phyloP scores from a whole-genome alignment of 2,797 vertebrate genomes.

The Sebastes reedi region DNA sequence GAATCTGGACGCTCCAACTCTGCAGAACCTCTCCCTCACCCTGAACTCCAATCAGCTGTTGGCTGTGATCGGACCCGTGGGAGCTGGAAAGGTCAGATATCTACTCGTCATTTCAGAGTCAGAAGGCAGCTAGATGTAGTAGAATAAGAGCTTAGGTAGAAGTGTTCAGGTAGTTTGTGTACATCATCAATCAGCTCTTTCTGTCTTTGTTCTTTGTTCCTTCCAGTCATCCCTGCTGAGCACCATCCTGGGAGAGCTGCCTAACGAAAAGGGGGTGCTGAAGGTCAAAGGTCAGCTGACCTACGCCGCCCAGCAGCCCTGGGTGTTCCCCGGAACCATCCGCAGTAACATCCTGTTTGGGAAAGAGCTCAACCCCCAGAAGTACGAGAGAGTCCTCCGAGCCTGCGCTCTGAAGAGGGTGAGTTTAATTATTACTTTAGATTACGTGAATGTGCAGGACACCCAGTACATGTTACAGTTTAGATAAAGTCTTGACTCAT shows the following conservation, averaged over 20 bases:
- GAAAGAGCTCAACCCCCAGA: conserved; percentile 86
- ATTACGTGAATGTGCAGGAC: neutral
- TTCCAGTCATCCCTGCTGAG: conserved; percentile 92
- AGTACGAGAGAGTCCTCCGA: conserved; percentile 88
- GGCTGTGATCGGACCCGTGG: conserved; percentile 93
- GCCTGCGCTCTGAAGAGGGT: conserved; percentile 95
- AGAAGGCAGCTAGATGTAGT: too few relatives aligned
- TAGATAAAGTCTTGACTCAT: neutral
- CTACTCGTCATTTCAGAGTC: accelerated
- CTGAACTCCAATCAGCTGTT: conserved; percentile 86
- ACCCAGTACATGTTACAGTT: neutral
- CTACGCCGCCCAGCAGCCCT: conserved; percentile 94
- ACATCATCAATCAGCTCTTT: neutral
- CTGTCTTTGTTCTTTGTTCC: neutral
- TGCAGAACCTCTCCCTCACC: conserved; percentile 86
- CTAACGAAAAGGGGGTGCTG: conserved; percentile 83
- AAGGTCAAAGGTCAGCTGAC: conserved; percentile 87
- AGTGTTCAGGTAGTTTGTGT: neutral
- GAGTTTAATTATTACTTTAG: conserved; percentile 26
- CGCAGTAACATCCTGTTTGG: conserved; percentile 96
- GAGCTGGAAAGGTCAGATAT: conserved; percentile 86
- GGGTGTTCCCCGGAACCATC: conserved; percentile 96
- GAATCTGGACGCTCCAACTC: conserved; percentile 86
- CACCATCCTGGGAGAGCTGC: conserved; percentile 90
- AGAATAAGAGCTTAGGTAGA: too few relatives aligned